phyloP scores from a whole-genome alignment of 2,888 invertebrate species.

The Teleogryllus oceanicus region DNA sequence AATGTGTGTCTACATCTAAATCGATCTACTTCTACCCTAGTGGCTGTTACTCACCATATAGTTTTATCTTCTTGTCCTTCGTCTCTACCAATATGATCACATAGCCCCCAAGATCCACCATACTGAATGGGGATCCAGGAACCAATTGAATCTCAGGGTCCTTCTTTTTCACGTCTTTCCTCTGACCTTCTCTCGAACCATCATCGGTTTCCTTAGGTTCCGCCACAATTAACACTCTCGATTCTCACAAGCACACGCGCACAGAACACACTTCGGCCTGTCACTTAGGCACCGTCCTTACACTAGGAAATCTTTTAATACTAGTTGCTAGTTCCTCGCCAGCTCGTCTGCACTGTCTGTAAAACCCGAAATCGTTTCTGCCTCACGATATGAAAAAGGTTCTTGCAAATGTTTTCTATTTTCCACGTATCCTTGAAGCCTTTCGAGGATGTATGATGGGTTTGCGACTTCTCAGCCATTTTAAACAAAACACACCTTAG shows the following conservation, averaged over 20 bases:
- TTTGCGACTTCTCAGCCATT: background rate
- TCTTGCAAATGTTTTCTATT: constrained; percentile 7
- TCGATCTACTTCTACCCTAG: too few species aligned
- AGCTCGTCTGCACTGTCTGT: background rate
- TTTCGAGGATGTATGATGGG: too few species aligned
- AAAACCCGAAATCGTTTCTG: background rate
- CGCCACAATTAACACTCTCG: too few species aligned
- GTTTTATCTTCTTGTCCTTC: constrained; percentile 88
- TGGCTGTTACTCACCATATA: constrained; percentile 66
- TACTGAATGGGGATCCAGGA: constrained; percentile 40
- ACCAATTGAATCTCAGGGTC: background rate
- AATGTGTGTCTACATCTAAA: too few species aligned
- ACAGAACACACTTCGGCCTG: too few species aligned
- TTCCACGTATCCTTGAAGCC: background rate
- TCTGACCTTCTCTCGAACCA: too few species aligned
- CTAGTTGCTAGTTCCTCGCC: background rate
- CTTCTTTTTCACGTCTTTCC: background rate
- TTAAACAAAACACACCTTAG: background rate
- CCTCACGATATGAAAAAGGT: background rate
- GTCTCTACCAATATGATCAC: constrained; percentile 92
- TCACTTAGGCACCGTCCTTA: too few species aligned
- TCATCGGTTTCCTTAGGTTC: too few species aligned
- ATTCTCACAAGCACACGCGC: too few species aligned
- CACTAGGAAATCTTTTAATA: background rate
- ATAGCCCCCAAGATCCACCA: constrained; percentile 91